Evolutionary conservation across 2,888 invertebrate genomes (phyloP), one percentile per base, ranked within the genome.

Genomic region (Torymus aiolomorphi): DNA sequence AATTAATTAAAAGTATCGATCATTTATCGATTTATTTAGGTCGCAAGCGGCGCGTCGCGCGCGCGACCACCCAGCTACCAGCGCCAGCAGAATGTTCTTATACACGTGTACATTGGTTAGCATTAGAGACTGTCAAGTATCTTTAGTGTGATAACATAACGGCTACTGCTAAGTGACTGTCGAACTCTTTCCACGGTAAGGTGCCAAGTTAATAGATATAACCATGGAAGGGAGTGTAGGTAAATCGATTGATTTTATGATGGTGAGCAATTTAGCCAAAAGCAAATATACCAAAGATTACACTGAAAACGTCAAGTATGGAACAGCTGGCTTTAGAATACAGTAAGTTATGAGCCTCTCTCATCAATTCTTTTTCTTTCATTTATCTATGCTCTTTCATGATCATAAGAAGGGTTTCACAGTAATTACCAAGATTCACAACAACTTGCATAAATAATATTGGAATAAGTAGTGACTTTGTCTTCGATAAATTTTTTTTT

Each of bases 261-360:
- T 76, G 10, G 57, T 83, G 42, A 59, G 78, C 14, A 69, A 67
- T 71, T 24, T 83, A 11, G 76, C 81, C 14, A 78, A 42, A 59
- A 82, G 70, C 57, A 14, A 82, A 24, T 62, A 80, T n/a, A 77
- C 69, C 42, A 82, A 80, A 51, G 12, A 42, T 0, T 63, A 73
- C 8, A n/a, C 76, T 16, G 81, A 80, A 52, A 67, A 57, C 14
- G 94, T 96, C 85, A 93, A 95, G 91, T 96, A 96, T 92, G 96
- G 96, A 85, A 96, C 96, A 81, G 96, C 96, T 85, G 96, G 96
- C 88, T 96, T 96, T 90, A 93, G 96, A 87, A 94, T 95, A 87
- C 95, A 94, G 96, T 24, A 24, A 24, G 24, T 24, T 95, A 91
- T 93, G 93, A 92, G 49, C 57, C 12, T 11, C 86, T 83, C n/a